Conservation (phyloP, 2,888 invertebrate genomes). For the Hesperia comma region DNA sequence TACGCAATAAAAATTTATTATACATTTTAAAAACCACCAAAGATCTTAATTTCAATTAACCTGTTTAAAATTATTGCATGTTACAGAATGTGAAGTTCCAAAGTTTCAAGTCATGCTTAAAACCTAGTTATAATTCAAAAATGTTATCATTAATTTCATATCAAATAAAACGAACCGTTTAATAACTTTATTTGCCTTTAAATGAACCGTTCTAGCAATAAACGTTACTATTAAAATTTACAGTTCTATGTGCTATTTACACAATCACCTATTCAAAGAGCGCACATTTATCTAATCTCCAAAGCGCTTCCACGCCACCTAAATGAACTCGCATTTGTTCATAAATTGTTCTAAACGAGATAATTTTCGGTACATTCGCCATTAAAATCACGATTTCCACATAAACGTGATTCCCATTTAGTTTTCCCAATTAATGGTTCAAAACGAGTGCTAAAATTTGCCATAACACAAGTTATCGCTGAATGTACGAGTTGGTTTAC, state of each 20-base stretch:
- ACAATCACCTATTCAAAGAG: constrained; percentile 6
- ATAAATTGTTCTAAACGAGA: constrained; percentile 16
- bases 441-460: constrained; percentile 44
- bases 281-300: constrained; percentile 19
- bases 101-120: too few species aligned
- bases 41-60: too few species aligned
- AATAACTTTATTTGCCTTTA: too few species aligned
- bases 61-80: too few species aligned
- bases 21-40: too few species aligned
- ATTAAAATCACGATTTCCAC: constrained; percentile 40
- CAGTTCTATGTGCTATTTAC: constrained; percentile 1
- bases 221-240: constrained; percentile 1
- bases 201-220: not conserved
- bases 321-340: constrained; percentile 13
- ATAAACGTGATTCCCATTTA: constrained; percentile 44
- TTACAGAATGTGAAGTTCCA: too few species aligned
- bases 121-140: too few species aligned
- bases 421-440: constrained; percentile 44
- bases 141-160: too few species aligned
- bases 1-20: too few species aligned
- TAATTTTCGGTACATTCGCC: constrained; percentile 30
- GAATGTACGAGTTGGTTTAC: constrained; percentile 56
- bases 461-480: constrained; percentile 36
- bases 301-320: constrained; percentile 3
- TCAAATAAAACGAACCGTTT: too few species aligned